phyloP scores from a whole-genome alignment of 2,113 vertebrate genomes.

The Albula goreensis region DNA sequence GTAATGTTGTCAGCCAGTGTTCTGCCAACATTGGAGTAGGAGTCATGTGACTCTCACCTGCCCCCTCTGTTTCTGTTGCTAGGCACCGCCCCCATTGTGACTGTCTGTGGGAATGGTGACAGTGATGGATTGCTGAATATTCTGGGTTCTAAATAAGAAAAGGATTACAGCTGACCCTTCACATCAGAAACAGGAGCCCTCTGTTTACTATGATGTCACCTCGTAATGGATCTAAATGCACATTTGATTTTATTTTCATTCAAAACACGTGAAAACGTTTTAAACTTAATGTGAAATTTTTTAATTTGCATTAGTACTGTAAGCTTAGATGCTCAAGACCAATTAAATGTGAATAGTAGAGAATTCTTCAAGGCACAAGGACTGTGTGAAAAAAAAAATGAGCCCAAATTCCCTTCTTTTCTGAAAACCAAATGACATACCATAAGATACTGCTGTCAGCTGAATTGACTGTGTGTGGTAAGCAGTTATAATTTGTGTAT shows the following conservation, averaged over 20 bases:
- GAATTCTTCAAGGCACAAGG: background rate
- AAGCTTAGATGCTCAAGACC: background rate
- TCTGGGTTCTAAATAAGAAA: background rate
- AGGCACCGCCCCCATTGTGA: background rate
- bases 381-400: background rate
- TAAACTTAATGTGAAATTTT: background rate
- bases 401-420: background rate
- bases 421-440: background rate
- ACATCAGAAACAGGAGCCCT: background rate
- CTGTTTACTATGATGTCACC: background rate
- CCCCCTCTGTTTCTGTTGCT: background rate
- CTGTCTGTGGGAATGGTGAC: slow-evolving; percentile 2
- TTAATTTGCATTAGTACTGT: background rate
- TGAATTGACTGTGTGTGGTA: background rate
- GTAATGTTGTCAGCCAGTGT: background rate
- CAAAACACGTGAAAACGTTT: background rate
- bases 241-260: background rate
- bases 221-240: background rate
- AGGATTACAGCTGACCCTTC: background rate
- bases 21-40: background rate
- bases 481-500: background rate
- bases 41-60: slow-evolving; percentile 4
- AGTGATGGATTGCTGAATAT: slow-evolving; percentile 4
- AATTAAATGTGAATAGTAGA: background rate
- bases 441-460: background rate